Conservation (phyloP, 2,797 vertebrate species). For the Triplophysa yarkandensis region DNA sequence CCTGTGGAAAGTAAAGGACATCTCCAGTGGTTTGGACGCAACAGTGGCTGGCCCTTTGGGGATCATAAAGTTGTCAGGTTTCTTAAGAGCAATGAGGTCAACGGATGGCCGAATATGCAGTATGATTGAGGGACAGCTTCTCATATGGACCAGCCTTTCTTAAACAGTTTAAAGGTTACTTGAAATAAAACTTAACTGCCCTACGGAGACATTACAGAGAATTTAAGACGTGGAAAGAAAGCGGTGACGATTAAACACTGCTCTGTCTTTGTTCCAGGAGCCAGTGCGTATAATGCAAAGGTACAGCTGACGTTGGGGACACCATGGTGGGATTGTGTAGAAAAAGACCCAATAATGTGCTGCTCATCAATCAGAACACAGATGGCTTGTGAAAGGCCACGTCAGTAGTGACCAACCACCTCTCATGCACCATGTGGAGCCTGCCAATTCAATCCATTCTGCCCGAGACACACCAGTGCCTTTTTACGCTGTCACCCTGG, state of each 20-base stretch:
- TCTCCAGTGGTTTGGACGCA: conserved; percentile 64
- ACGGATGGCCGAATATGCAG: background rate
- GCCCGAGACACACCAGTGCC: conserved; percentile 63
- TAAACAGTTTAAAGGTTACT: conserved; percentile 69
- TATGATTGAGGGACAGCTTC: conserved; percentile 2
- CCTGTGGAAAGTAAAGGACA: conserved; percentile 44
- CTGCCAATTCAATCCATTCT: conserved; percentile 62
- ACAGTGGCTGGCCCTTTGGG: conserved; percentile 66
- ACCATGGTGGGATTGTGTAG: conserved; percentile 27
- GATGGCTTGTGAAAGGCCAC: conserved; percentile 75
- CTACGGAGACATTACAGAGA: conserved; percentile 68
- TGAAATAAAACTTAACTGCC: conserved; percentile 74
- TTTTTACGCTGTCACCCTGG: conserved; percentile 65
- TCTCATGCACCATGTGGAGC: conserved; percentile 61
- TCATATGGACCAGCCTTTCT: conserved; percentile 62
- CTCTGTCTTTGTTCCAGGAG: conserved; percentile 25
- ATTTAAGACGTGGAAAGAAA: conserved; percentile 14
- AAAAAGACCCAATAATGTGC: conserved; percentile 44
- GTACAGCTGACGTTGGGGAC: conserved; percentile 43
- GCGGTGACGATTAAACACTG: conserved; percentile 19
- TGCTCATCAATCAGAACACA: conserved; percentile 75
- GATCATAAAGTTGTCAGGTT: conserved; percentile 75
- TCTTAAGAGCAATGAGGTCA: conserved; percentile 1
- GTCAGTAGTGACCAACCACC: conserved; percentile 68
- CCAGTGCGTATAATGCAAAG: conserved; percentile 41